Evolutionary conservation across 2,797 vertebrate species (phyloP), one percentile per base, ranked within the genome.

Genomic region (Chiroxiphia lanceolata): DNA sequence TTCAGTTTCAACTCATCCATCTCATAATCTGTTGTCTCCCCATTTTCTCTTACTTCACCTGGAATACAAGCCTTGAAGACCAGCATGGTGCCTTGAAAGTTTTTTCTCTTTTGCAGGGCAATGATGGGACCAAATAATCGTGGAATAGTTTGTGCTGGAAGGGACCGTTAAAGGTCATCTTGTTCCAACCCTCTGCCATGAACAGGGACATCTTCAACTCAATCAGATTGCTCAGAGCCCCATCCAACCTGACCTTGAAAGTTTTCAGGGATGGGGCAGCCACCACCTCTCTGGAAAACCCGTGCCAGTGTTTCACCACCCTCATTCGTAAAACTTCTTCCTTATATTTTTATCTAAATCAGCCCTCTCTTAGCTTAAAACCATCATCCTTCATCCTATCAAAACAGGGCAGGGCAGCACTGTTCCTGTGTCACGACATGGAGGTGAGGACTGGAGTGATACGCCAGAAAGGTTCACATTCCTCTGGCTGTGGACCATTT

Each of bases 401-500:
- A 34, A 29, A 70, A 1, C 16, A 6, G 19, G 26, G 11, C 1
- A 6, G 19, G 31, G 10, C 29, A 78, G 27, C 6, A 50, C 59
- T 31, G 11, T 19, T 26, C 42, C 33, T 18, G 18, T 13, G 16
- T 34, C 17, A 2, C 26, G 18, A 1, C 10, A 1, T 1, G 5
- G 48, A 36, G 33, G 7, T 15, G 59, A 47, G 23, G n/a, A 23
- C 50, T 68, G n/a, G 2, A 36, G 20, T 13, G 9, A 65, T 5
- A 23, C 3, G 36, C 5, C 23, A 20, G 0, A 1, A 19, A 53
- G 0, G 10, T 40, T 77, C 48, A 22, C 0, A 1, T 6, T 60
- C 18, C 13, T 44, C 48, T 57, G 31, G 15, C 15, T 36, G 10
- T 7, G 15, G 13, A 26, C 8, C 9, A 13, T 54, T 87, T 53